Evolutionary conservation across 2,797 vertebrate species (phyloP).

Genomic region (Phataginus tricuspis): DNA sequence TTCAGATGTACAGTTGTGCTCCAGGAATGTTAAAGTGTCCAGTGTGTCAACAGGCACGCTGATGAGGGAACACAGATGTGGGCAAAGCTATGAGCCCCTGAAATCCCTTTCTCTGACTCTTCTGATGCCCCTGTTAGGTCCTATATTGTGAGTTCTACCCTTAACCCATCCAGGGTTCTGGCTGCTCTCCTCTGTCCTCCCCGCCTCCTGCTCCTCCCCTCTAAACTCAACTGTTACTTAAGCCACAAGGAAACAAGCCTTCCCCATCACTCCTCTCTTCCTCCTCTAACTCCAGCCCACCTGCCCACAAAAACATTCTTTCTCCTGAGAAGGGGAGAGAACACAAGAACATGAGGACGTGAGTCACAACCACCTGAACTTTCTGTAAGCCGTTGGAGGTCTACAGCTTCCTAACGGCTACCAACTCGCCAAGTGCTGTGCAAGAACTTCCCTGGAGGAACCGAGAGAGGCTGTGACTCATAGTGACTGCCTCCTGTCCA

Average conservation of each 20-base stretch:
- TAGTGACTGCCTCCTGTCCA: neutral
- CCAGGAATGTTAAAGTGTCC: neutral
- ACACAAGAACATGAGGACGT: neutral
- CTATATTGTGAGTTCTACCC: neutral
- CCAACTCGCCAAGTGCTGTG: neutral
- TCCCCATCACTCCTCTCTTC: neutral
- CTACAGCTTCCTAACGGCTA: neutral
- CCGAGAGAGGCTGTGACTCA: neutral
- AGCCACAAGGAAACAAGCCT: neutral
- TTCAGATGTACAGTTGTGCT: neutral
- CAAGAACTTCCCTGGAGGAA: neutral
- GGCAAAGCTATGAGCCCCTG: neutral
- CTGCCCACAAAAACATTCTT: neutral
- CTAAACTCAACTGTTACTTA: neutral
- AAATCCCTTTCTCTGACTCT: neutral
- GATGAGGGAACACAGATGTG: neutral
- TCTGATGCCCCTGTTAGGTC: neutral
- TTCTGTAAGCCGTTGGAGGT: neutral
- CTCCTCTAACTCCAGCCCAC: neutral
- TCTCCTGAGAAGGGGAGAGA: neutral
- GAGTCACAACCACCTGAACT: neutral
- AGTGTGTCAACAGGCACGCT: rapidly evolving
- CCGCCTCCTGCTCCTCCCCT: neutral
- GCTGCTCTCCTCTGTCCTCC: neutral
- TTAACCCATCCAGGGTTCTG: neutral